Percentiles rank a stretch among this genome's conserved stretches.
Evolutionary conservation across 2,797 vertebrate species (phyloP).

Genomic region (Huso huso): DNA sequence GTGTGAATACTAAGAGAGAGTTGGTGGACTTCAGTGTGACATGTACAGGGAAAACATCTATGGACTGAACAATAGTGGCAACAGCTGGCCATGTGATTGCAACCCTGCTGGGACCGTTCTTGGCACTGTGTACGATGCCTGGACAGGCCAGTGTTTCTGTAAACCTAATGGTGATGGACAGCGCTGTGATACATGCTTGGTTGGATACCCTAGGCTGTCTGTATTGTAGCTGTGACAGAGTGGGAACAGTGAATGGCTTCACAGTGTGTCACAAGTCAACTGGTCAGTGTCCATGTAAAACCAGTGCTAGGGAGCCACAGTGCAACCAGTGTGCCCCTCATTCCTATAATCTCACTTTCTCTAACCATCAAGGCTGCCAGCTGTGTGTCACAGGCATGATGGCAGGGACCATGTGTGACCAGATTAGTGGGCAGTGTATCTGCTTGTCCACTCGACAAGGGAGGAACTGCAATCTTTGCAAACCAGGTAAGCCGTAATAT

Average conservation of each 20-base stretch:
- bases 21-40: slow-evolving; percentile 67
- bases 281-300: slow-evolving; percentile 74
- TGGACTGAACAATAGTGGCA: slow-evolving; percentile 50
- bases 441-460: slow-evolving; percentile 63
- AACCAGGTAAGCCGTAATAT: slow-evolving; percentile 61
- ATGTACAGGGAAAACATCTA: slow-evolving; percentile 68
- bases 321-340: slow-evolving; percentile 65
- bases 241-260: slow-evolving; percentile 60
- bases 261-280: slow-evolving; percentile 60
- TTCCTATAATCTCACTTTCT: slow-evolving; percentile 60
- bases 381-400: slow-evolving; percentile 63
- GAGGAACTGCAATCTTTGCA: slow-evolving; percentile 69
- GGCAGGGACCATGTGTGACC: slow-evolving; percentile 65
- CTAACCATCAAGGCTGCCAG: slow-evolving; percentile 52
- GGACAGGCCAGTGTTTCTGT: slow-evolving; percentile 61
- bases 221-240: slow-evolving; percentile 67
- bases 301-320: slow-evolving; percentile 56
- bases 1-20: slow-evolving; percentile 68
- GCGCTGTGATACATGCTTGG: slow-evolving; percentile 60
- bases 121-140: slow-evolving; percentile 39
- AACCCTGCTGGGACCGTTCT: slow-evolving; percentile 36
- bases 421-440: slow-evolving; percentile 68
- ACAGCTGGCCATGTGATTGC: slow-evolving; percentile 72
- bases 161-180: slow-evolving; percentile 54
- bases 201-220: slow-evolving; percentile 71